Evolutionary conservation across 1,140 invertebrate species (phyloP).

Genomic region (Achatina immaculata): DNA sequence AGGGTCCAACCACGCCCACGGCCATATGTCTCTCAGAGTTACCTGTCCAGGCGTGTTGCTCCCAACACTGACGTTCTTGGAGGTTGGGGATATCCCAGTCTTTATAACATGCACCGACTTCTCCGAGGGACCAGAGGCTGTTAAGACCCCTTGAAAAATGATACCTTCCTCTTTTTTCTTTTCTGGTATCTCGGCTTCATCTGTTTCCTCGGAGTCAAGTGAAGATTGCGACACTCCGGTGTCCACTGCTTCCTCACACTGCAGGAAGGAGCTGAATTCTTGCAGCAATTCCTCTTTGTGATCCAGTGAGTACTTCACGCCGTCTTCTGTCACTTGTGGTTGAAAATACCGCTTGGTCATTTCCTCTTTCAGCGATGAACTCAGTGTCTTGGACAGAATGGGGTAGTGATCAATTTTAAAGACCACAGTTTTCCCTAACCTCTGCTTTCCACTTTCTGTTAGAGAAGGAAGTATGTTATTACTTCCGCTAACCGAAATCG

Average conservation of each 20-base stretch:
- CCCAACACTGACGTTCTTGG: neutral
- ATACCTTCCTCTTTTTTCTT: neutral
- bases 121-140: neutral
- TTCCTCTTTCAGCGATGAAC: neutral
- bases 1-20: constrained; percentile 24
- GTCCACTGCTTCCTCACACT: neutral
- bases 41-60: neutral
- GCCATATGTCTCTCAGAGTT: neutral
- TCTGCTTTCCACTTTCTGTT: neutral
- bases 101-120: neutral
- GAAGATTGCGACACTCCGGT: neutral
- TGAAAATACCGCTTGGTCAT: neutral
- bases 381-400: neutral
- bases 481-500: neutral
- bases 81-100: neutral
- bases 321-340: neutral
- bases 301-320: neutral
- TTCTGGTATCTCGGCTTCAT: neutral
- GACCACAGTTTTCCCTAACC: neutral
- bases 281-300: neutral
- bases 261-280: neutral
- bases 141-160: neutral
- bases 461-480: neutral
- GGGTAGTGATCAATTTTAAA: neutral
- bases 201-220: no score